Conservation (phyloP, 2,113 vertebrate genomes). For the Camelus bactrianus region DNA sequence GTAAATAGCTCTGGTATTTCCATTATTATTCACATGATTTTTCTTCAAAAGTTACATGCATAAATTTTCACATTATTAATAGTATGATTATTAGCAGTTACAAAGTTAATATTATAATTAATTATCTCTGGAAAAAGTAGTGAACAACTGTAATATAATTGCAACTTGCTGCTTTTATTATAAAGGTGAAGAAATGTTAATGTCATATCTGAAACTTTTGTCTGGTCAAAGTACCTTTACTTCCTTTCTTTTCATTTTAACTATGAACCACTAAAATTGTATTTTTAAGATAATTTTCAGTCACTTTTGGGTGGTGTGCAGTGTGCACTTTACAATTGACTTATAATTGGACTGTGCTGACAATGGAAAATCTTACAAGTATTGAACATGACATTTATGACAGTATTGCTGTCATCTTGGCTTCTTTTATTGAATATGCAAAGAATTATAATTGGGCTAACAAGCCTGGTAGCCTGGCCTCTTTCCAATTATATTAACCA, state of each 20-base stretch:
- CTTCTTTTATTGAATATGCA: constrained; percentile 85
- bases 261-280: constrained; percentile 71
- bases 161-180: neutral
- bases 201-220: constrained; percentile 55
- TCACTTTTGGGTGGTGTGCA: constrained; percentile 83
- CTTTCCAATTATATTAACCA: constrained; percentile 85
- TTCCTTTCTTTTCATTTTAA: constrained; percentile 67
- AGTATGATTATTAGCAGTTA: neutral
- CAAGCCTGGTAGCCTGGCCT: constrained; percentile 85
- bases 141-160: neutral
- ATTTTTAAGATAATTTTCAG: constrained; percentile 81
- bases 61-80: neutral
- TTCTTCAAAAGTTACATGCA: neutral
- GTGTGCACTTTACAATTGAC: constrained; percentile 87
- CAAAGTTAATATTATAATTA: neutral
- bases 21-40: neutral
- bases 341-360: constrained; percentile 87
- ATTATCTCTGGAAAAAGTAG: neutral
- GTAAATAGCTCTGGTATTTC: neutral
- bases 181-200: constrained; percentile 35
- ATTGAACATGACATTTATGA: constrained; percentile 89
- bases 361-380: constrained; percentile 85
- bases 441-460: constrained; percentile 88
- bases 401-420: constrained; percentile 88
- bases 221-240: constrained; percentile 60